Conservation (phyloP, 23 tunicate genomes). For the Oikopleura albicans region DNA sequence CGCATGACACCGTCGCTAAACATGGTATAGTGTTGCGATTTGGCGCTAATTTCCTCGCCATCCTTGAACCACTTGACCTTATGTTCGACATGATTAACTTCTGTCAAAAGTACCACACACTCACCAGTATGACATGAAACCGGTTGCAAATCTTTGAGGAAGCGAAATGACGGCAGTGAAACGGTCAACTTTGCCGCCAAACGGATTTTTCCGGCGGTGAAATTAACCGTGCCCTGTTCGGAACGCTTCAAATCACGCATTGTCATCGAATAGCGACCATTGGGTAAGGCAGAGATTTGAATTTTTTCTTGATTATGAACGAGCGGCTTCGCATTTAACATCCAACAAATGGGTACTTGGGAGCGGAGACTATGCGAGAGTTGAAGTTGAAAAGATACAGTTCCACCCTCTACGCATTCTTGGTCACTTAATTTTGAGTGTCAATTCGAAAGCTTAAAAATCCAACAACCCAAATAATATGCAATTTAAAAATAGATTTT, state of each 20-base stretch:
- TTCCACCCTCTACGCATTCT: background rate
- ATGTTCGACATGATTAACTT: background rate
- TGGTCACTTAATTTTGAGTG: background rate
- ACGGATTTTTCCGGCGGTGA: background rate
- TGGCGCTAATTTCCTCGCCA: background rate
- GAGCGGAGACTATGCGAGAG: background rate
- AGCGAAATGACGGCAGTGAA: background rate
- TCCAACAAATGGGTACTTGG: background rate
- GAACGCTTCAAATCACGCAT: background rate
- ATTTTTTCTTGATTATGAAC: background rate
- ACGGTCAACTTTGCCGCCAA: background rate
- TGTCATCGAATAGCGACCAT: background rate
- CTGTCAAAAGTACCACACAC: background rate
- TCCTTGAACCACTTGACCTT: constrained; percentile 3
- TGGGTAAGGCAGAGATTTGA: constrained; percentile 7
- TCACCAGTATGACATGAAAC: background rate
- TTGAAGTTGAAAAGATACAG: background rate
- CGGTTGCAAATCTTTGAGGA: background rate
- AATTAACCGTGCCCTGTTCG: background rate
- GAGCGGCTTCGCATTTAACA: background rate
- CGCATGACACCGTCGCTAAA: background rate
- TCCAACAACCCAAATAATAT: too few species aligned
- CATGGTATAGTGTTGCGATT: background rate
- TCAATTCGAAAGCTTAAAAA: too few species aligned
- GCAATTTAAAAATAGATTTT: too few species aligned